Base-by-base conservation (phyloP, 2,113 vertebrate species). In the Sprattus sprattus region DNA sequence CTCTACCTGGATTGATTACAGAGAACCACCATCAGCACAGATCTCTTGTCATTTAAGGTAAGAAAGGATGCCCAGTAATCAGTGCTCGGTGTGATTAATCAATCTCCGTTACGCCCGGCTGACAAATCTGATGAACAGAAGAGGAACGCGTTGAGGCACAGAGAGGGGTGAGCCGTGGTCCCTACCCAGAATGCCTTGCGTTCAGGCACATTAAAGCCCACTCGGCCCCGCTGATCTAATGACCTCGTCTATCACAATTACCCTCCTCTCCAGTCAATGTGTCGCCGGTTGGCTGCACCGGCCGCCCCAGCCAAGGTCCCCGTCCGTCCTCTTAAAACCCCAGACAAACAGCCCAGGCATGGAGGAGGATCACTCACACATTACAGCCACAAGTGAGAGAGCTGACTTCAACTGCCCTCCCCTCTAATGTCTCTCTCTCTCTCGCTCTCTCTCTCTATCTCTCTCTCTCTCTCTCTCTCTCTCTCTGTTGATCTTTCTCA, bases 171-270 rank as follows among this genome's bases (percentile, higher is more conserved):
- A 22, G 71, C 71, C 71, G 39, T 39, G 11, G 4, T 32, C 20
- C 10, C 67, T 39, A 39, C 39, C 71, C 71, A 78, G 28, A 78
- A 78, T 78, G 28, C 71, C 71, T 39, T 78, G 71, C 71, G 25
- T 44, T 78, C 16, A 28, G 71, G 13, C 71, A 78, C 71, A 78
- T 78, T 78, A 78, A 78, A 32, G 71, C 25, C 3, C 5, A 32
- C 71, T 15, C 15, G 25, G 71, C 71, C 71, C 28, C 25, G 28
- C 32, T 2, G 28, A 11, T 78, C 46, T 60, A 60, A 83, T 32
- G 57, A 22, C 82, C 28, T 83, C 82, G 32, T 83, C 57, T 60
- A 60, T 83, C 82, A 60, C 52, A 60, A 83, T 83, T 20, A 57
- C 82, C 52, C 52, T 22, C 18, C 44, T 11, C 82, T 54, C 82